Conservation (phyloP, 2,888 invertebrate genomes). For the Hypomecis punctinalis region DNA sequence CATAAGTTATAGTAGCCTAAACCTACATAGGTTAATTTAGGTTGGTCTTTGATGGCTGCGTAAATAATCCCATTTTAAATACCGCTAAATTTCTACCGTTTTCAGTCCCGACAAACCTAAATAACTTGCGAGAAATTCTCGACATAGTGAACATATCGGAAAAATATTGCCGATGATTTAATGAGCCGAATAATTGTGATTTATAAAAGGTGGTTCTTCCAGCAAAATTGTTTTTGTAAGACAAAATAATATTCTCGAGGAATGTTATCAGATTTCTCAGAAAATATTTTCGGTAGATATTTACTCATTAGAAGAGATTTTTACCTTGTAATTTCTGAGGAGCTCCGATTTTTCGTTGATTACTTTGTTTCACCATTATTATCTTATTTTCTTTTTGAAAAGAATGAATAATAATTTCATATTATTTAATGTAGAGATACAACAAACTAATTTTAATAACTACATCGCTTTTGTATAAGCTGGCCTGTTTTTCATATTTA, state of each 20-base stretch:
- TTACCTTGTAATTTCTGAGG: constrained; percentile 6
- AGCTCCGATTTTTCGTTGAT: neutral
- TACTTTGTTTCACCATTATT: neutral
- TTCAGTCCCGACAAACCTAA: constrained; percentile 14
- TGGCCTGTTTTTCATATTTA: too few species aligned
- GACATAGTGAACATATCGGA: constrained; percentile 19
- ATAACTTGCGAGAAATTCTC: constrained; percentile 21
- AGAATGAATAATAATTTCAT: neutral
- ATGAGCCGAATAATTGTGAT: constrained; percentile 28
- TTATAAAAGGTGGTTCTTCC: constrained; percentile 12
- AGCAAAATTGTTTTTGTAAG: constrained; percentile 17
- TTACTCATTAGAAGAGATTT: constrained; percentile 1
- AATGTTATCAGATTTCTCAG: constrained; percentile 14
- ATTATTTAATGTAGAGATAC: too few species aligned
- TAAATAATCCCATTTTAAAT: neutral
- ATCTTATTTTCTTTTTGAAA: neutral
- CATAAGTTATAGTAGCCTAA: too few species aligned
- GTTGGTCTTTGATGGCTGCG: too few species aligned
- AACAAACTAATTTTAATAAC: too few species aligned
- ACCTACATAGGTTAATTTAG: too few species aligned
- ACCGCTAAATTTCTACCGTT: constrained; percentile 5
- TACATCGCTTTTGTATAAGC: too few species aligned
- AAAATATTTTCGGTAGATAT: constrained; percentile 1
- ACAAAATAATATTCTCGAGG: constrained; percentile 18
- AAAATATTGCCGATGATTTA: constrained; percentile 18